phyloP scores from a whole-genome alignment of 2,113 vertebrate genomes.

The Crotalus horridus region DNA sequence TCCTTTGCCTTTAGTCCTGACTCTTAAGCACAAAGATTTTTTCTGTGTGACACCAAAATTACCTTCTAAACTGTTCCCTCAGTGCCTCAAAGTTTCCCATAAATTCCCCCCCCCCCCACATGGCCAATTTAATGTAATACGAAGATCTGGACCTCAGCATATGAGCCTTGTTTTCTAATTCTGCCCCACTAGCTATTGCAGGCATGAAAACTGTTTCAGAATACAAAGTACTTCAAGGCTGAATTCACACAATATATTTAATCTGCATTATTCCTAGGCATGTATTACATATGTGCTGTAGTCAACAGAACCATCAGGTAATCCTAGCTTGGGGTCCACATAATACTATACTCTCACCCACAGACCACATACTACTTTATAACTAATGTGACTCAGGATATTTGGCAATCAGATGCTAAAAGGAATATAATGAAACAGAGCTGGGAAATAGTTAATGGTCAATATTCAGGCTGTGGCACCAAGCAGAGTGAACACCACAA shows the following conservation, averaged over 20 bases:
- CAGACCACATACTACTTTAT: background rate
- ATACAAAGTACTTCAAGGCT: background rate
- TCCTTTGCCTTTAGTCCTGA: background rate
- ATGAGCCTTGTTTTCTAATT: background rate
- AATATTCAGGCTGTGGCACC: background rate
- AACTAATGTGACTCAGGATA: background rate
- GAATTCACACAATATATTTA: background rate
- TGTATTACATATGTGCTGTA: background rate
- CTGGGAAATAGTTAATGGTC: background rate
- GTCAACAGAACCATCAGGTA: background rate
- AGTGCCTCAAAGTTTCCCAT: background rate
- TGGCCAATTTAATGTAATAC: background rate
- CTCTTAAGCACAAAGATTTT: background rate
- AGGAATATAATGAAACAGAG: background rate
- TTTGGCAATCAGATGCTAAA: background rate
- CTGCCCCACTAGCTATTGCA: background rate
- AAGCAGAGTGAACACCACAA: background rate
- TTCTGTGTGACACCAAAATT: background rate
- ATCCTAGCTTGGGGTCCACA: background rate
- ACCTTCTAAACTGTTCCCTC: background rate
- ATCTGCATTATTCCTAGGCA: background rate
- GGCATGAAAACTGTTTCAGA: background rate
- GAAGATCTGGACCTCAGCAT: background rate
- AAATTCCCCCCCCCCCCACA: background rate
- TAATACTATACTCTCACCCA: background rate